Base-by-base conservation (phyloP, 2,888 invertebrate species). In the Electrophaes corylata region DNA sequence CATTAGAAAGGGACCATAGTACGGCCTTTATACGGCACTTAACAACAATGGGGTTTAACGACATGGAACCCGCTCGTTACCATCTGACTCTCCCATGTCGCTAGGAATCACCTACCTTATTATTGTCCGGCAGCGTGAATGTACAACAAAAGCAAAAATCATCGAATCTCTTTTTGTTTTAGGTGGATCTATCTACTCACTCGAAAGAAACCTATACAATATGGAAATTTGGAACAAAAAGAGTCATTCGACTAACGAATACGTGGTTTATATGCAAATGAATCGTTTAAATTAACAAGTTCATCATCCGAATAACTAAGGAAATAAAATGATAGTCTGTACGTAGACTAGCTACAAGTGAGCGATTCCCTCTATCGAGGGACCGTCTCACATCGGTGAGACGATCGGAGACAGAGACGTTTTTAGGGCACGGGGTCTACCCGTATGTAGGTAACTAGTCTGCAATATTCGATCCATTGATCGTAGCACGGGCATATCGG, bases 31-130 rank as follows among this genome's bases (percentile, higher is more conserved):
- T 85, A 86, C 75, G 77, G 81, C 70, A 72, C 79, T 80, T 84
- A 79, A 79, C 80, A 86, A 86, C 86, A 87, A 87, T 85, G 79
- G 82, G 76, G 77, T 79, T 81, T 85, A 86, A 83, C 80, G 77
- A 84, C 80, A 81, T 73, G 74, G 67, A 74, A 73, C 40, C 73
- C 64, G 80, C 82, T 86, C 84, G 83, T 87, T 88, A 85, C 81
- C 76, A 78, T 77, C 73, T 72, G 67, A 77, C 73, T 72, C 78
- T 80, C 72, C 78, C 78, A 76, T 84, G 82, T 81, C 76, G 76
- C 75, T 70, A 78, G 81, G 78, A 84, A 83, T 83, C 75, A 81
- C 78, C 80, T 75, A 70, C 65, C 74, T 72, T 81, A 83, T 88
- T 85, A 83, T 78, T 79, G 75, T 78, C 70, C 72, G 8, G 26